Base-by-base conservation (phyloP, 2,113 vertebrate species). In the Scomber japonicus region DNA sequence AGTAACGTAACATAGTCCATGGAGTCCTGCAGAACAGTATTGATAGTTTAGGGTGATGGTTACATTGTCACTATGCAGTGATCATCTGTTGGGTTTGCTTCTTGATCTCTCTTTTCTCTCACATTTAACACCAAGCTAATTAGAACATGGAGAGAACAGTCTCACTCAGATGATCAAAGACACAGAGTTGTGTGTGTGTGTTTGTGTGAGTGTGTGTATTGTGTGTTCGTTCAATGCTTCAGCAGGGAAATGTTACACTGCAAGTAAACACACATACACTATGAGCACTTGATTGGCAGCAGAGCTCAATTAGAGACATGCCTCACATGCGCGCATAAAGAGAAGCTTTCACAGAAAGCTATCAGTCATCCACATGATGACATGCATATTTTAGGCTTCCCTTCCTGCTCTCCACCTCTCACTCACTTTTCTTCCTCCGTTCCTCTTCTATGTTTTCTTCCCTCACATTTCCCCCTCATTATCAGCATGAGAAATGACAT, bases 311-410 rank as follows among this genome's bases (percentile, higher is more conserved):
- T 90, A 91, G 87, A 78, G 55, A 76, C 78, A 77, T 75, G 85
- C 72, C 81, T 84, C 44, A 27, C 84, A 69, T 31, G 19, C 44
- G 45, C 55, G 44, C 78, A 89, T 84, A 86, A 91, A 88, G 85
- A 83, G 70, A 77, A 66, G 72, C 85, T 84, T 88, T 85, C 83
- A 84, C 82, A 85, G 84, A 89, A 86, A 81, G 71, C 89, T 84
- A 89, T 92, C 92, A 91, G 84, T 94, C 90, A 92, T 55, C 59
- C 81, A 86, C 75, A 89, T 75, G 82, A 91, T 90, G 89, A 87
- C 88, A 88, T 87, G 86, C 91, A 92, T 88, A 90, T 94, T 92
- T 90, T 60, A 84, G 82, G 75, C 74, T 74, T 81, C 73, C 64
- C 70, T 78, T 80, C 31, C 81, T 82, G 59, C 79, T 19, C 56